A percentile compares a stretch with the other conserved stretches of the same genome.
Conservation (phyloP, 1,140 invertebrate genomes). For the Venturia canescens region DNA sequence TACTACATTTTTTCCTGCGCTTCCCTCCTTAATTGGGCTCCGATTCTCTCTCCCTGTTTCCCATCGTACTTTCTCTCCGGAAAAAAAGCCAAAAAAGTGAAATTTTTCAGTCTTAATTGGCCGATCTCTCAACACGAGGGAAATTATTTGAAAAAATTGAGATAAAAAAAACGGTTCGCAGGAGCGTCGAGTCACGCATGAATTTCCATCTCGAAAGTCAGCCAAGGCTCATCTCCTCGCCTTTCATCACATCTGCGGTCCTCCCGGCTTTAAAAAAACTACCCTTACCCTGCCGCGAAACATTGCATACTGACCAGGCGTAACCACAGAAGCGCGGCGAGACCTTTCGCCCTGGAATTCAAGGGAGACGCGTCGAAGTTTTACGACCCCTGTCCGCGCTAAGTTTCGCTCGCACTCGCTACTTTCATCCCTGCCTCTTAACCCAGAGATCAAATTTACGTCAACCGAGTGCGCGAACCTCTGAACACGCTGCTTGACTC, state of each 20-base stretch:
- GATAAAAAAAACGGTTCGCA: slow-evolving; percentile 21
- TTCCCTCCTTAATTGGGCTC: slow-evolving; percentile 45
- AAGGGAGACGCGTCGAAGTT: background rate
- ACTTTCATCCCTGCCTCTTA: background rate
- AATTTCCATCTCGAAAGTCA: slow-evolving; percentile 28
- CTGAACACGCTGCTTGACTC: too few relatives aligned
- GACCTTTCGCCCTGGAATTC: slow-evolving; percentile 29
- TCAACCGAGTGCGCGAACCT: background rate
- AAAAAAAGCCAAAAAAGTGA: background rate
- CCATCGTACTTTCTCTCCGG: background rate
- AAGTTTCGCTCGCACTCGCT: background rate
- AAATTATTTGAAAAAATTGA: background rate
- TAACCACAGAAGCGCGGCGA: slow-evolving; percentile 12
- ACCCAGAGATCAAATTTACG: background rate
- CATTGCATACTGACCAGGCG: slow-evolving; percentile 57
- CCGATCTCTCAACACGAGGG: background rate
- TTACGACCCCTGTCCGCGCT: background rate
- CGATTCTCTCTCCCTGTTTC: background rate
- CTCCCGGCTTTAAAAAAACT: slow-evolving; percentile 39
- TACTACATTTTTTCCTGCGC: background rate
- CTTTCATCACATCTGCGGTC: slow-evolving; percentile 60
- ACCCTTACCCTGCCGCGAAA: slow-evolving; percentile 59
- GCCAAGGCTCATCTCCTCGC: background rate
- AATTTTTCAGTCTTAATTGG: slow-evolving; percentile 48
- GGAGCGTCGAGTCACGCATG: slow-evolving; percentile 25